Base-by-base conservation (phyloP, 2,888 invertebrate species). In the Nematopogon swammerdamellus region DNA sequence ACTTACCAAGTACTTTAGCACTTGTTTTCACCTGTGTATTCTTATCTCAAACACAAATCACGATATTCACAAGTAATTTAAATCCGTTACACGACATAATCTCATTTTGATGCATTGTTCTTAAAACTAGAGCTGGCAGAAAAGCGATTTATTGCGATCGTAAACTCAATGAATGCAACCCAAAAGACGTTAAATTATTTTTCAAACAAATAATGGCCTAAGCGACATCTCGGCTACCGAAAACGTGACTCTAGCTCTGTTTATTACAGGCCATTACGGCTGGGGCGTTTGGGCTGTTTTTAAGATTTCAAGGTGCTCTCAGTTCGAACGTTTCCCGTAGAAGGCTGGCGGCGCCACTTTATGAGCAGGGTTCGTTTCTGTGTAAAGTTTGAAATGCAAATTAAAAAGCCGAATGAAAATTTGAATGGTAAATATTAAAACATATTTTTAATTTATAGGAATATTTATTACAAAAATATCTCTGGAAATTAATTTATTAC, bases 61-160 rank as follows among this genome's bases (percentile, higher is more conserved):
- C 25, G 8, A 25, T 25, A 25, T 25, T 25, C 8, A 25, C 25
- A 50, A 50, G 30, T 45, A 44, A 44, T 47, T 44, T 17, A 50
- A 44, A 46, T 29, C 43, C 17, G 16, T 46, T 47, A 42, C 25
- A 44, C 44, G 30, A 46, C 46, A 25, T 50, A 50, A 50, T 50
- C 47, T 44, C 17, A 44, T 46, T 50, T 17, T 47, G 44, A 50
- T 47, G 51, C 50, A 57, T 57, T 56, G 55, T 54, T 58, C 53
- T 55, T 52, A 51, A 58, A 56, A 59, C 58, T 60, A 60, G 58
- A 61, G 53, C 58, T 60, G 61, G 60, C 60, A 61, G 60, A 59
- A 62, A 63, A 63, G 60, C 63, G 60, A 64, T 65, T 64, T 61
- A 63, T 61, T 57, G 54, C 57, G 48, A 57, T 58, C 61, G 57